Evolutionary conservation across 2,888 invertebrate species (phyloP), one percentile per base, ranked within the genome.

Genomic region (Magallana nippona): DNA sequence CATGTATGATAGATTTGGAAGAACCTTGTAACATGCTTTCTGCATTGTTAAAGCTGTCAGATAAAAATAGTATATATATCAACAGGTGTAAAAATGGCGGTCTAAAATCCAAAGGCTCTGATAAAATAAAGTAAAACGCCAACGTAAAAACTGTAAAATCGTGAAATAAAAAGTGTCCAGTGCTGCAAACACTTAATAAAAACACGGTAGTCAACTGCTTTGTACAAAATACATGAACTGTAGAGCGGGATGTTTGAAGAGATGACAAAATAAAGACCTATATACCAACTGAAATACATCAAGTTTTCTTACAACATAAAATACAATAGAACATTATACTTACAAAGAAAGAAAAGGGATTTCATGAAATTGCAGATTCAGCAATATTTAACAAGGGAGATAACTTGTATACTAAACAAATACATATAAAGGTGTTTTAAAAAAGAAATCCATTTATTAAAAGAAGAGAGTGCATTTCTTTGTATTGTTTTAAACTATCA

Each of bases 41-140:
- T 63, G 63, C 19, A 63, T 71, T 71, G 22, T 71, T 71, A 71
- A 71, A 71, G 71, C 71, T 71, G 71, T 71, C 71, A 27, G 71
- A 71, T 60, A 10, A 19, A 27, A 71, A 27, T 27, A 71, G 32
- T 27, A 71, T 71, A 71, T 63, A 71, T 71, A 27, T 71, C 71
- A 71, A 71, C 71, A 71, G 71, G 71, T 71, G 71, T 71, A 71
- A 71, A 71, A 71, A 71, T 13, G 11, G 32, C 27, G 71, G 71
- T 71, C 71, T 71, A 71, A 71, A 71, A 71, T 71, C 71, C 11
- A 11, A 32, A 22, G 71, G 32, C 71, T 71, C 44, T 44, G 44
- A 44, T 44, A 44, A 44, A 44, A 44, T 27, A 71, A 71, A 71
- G 32, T 27, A 22, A 63, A 63, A 19, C 71, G 22, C 71, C 71